Conservation (phyloP, 2,113 vertebrate species). For the Oreochromis niloticus region DNA sequence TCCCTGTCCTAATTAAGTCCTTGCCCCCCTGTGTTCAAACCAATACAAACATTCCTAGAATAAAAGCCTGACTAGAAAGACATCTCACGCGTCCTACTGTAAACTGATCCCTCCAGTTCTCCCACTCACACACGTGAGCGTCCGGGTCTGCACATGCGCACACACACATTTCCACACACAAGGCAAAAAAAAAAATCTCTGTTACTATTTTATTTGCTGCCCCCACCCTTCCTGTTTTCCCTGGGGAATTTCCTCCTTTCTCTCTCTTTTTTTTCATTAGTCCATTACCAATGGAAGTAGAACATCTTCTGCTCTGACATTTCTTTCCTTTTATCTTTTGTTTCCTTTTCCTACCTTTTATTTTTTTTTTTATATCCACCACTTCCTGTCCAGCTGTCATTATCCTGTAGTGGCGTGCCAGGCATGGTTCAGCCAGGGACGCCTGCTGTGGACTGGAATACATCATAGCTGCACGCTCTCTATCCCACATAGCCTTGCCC, state of each 20-base stretch:
- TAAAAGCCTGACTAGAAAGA: slow-evolving; percentile 48
- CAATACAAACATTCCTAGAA: slow-evolving; percentile 45
- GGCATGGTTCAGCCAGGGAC: slow-evolving; percentile 51
- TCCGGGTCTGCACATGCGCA: slow-evolving; percentile 20
- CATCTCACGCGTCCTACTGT: slow-evolving; percentile 46
- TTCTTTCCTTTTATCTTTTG: background rate
- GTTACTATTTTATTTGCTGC: slow-evolving; percentile 44
- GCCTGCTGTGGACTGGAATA: slow-evolving; percentile 45
- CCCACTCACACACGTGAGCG: slow-evolving; percentile 31
- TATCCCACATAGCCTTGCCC: slow-evolving; percentile 31
- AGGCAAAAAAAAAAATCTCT: background rate
- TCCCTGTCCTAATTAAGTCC: slow-evolving; percentile 38
- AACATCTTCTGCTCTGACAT: slow-evolving; percentile 17
- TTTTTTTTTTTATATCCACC: background rate
- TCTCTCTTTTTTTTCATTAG: slow-evolving; percentile 11
- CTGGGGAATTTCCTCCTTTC: slow-evolving; percentile 31
- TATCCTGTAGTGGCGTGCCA: slow-evolving; percentile 42
- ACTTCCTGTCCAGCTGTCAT: slow-evolving; percentile 56
- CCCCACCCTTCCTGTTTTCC: slow-evolving; percentile 34
- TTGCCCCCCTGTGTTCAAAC: background rate
- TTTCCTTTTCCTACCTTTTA: background rate
- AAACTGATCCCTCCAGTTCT: slow-evolving; percentile 47
- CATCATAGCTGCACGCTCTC: slow-evolving; percentile 24
- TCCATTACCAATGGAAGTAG: slow-evolving; percentile 50
- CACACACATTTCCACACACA: slow-evolving; percentile 23